Evolutionary conservation across 2,888 invertebrate species (phyloP), one percentile per base, ranked within the genome.

Genomic region (Lordiphosa andalusiaca): DNA sequence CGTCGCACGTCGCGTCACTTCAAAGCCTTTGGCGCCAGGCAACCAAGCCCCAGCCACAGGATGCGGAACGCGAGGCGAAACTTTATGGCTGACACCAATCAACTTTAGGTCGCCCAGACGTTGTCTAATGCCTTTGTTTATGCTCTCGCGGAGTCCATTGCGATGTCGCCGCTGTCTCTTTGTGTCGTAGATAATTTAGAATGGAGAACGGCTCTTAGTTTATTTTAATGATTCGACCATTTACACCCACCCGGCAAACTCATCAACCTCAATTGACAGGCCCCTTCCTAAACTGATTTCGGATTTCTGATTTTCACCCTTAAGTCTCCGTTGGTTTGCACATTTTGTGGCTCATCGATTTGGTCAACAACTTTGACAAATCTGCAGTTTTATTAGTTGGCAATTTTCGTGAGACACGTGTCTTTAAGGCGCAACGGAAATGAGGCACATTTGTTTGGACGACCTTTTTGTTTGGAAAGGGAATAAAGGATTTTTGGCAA

Each of bases 1-100:
- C 63, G 63, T 19, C 16, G 16, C 57, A n/a, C n/a, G 71, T 57
- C 73, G 71, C 64, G 53, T 60, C 63, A 80, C 81, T 67, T 76
- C 81, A 78, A 83, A 83, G 83, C 73, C 69, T 83, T 69, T 80
- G 78, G 78, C 78, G 78, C 78, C 81, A 16, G 16, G 16, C 16
- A 16, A 16, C 16, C 16, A 16, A 16, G 16, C 16, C 16, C 16
- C 16, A 78, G 67, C 19, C 19, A 19, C 19, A 78, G 67, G 63
- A 33, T 50, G 64, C 73, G 64, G 67, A 42, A 67, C 64, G 57
- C 62, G 67, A 33, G 52, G 44, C 55, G 51, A 57, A 69, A 76
- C 71, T 80, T 80, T 76, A 83, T 80, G 72, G 83, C 81, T 70
- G 73, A 74, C 83, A 80, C 71, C 81, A 80, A 83, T 77, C 76